These are phyloP conservation scores for Acanthornis magna DNA, from an alignment of 2,797 vertebrate species.

Conservation along the genomic window DNA sequence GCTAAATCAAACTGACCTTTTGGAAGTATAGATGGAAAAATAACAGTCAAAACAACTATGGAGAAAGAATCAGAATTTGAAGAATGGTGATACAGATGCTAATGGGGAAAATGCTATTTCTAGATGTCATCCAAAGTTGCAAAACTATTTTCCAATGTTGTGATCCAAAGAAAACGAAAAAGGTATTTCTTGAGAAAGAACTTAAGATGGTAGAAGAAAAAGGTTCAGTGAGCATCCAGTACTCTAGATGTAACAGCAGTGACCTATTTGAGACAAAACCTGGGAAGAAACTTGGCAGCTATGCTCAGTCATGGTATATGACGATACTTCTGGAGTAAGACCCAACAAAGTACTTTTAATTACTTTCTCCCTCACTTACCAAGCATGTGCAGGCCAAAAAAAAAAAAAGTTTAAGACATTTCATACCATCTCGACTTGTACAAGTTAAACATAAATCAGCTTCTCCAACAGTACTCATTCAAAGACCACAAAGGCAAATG, in stretches of 20 bases:
- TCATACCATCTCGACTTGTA: not conserved
- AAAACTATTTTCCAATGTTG: not conserved
- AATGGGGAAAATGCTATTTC: not conserved
- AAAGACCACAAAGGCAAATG: not conserved
- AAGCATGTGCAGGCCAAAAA: not conserved
- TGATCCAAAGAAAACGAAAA: not conserved
- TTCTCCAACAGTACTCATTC: not conserved
- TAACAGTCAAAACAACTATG: not conserved
- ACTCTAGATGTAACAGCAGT: not conserved
- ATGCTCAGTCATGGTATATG: not conserved
- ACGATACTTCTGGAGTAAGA: not conserved
- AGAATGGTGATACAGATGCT: not conserved
- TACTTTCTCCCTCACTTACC: not conserved
- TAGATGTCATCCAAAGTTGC: not conserved
- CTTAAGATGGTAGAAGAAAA: not conserved
- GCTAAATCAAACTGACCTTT: not conserved
- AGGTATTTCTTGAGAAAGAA: not conserved
- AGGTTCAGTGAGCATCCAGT: not conserved
- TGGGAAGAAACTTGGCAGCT: not conserved
- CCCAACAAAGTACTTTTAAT: not conserved
- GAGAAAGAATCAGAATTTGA: not conserved
- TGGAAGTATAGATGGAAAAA: not conserved
- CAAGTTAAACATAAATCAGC: not conserved
- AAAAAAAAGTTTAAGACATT: not conserved
- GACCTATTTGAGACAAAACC: not conserved